Base-by-base conservation (phyloP, 2,113 vertebrate species). In the Mobula hypostoma region DNA sequence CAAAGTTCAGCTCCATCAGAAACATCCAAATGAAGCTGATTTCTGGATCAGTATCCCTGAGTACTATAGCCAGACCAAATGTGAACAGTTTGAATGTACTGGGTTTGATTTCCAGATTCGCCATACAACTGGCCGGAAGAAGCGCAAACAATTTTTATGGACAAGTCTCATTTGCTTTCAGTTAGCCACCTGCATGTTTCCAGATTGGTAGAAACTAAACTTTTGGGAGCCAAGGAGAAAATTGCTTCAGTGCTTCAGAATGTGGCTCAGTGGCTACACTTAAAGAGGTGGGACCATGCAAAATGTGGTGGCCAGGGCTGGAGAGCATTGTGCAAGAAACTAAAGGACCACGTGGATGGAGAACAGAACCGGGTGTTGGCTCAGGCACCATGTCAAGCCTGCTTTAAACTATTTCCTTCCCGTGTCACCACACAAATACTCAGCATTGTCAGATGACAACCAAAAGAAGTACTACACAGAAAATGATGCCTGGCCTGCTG, bases 1-100 rank as follows among this genome's bases (percentile, higher is more conserved):
- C 83, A 87, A 87, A 58, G 56, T 24, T 87, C 56, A 58, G 24
- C 82, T 85, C 6, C 63, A 91, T 70, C 88, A 91, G 32, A 91
- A 91, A 68, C 63, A 66, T 90, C n/a, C 2, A 90, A 63, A 68
- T 70, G n/a, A 48, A 85, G 21, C 48, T 27, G 61, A 91, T 68
- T 91, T 91, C 63, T 91, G 2, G 14, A 68, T 36, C 58, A 32
- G n/a, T 7, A 14, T 68, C 14, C 32, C 6, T 19, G n/a, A 68
- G n/a, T 29, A 70, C 63, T 68, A 68, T 1, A 91, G 63, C 63
- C 17, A 91, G 11, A 36, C 61, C 29, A 91, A 90, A 68, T 36
- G 5, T 9, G 19, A 91, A 14, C 19, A 32, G 29, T 40, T 91
- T 70, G 17, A 15, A 91, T 15, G 36, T 21, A 91, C 15, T 91